Percentiles rank a stretch among this genome's conserved stretches.
Conservation (phyloP, 2,888 invertebrate species). For the Busseola fusca region DNA sequence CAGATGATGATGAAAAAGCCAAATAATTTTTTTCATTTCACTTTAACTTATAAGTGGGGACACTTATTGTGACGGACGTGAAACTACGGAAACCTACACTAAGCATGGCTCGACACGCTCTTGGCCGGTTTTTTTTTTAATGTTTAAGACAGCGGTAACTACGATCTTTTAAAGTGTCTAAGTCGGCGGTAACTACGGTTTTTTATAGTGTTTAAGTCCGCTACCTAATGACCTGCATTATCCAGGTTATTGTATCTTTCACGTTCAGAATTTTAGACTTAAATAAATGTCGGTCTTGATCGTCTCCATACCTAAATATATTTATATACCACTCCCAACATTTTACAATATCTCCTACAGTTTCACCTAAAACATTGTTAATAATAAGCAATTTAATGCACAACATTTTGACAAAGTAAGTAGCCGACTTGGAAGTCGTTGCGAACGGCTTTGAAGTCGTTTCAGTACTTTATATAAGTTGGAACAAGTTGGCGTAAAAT, state of each 20-base stretch:
- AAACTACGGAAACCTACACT: no score
- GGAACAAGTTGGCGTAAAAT: conserved; percentile 55
- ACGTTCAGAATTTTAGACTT: background rate
- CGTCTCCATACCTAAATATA: background rate
- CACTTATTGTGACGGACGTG: no score
- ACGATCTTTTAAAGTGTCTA: no score
- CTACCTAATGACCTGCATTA: background rate
- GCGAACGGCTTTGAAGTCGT: conserved; percentile 42
- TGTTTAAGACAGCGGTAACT: no score
- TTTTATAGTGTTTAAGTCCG: background rate
- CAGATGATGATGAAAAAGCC: no score
- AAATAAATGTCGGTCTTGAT: background rate
- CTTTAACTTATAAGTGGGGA: no score
- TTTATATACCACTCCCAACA: background rate
- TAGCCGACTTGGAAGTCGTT: conserved; percentile 42
- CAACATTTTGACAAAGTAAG: conserved; percentile 52
- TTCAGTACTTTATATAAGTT: conserved; percentile 55
- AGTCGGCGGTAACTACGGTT: no score
- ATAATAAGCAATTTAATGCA: conserved; percentile 25
- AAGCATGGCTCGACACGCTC: no score
- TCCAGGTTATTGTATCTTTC: background rate
- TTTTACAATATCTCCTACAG: background rate
- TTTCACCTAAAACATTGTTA: background rate
- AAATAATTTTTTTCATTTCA: no score
- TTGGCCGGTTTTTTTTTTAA: no score